Evolutionary conservation across 2,113 vertebrate genomes (phyloP).

Genomic region (Xenopus laevis): DNA sequence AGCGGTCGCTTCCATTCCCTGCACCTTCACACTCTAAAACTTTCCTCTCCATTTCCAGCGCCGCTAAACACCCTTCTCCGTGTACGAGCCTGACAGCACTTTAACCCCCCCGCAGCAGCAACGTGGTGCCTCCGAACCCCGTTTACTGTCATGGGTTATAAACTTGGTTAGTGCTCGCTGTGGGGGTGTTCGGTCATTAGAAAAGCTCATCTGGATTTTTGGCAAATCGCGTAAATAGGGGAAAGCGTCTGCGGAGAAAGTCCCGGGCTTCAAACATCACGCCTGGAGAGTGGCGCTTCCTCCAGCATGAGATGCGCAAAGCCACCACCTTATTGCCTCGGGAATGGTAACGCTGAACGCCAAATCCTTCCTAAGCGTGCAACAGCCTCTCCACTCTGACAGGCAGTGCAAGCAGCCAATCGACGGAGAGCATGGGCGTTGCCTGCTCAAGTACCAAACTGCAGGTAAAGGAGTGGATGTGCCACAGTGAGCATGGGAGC

Average conservation of each 20-base stretch:
- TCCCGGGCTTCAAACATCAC: neutral
- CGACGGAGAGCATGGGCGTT: conserved; percentile 3
- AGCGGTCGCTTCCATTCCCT: neutral
- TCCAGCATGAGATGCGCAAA: neutral
- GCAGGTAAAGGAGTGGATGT: conserved; percentile 15
- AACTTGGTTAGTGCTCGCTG: neutral
- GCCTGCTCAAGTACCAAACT: neutral
- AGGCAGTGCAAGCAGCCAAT: conserved; percentile 33
- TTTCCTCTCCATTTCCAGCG: conserved; percentile 20
- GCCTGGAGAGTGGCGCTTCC: neutral
- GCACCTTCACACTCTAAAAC: conserved; percentile 4
- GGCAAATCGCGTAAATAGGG: too few species aligned
- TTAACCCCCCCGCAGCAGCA: neutral
- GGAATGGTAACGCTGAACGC: neutral
- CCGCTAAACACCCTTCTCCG: neutral
- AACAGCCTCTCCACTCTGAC: neutral
- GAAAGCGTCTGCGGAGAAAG: neutral
- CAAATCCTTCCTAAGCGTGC: conserved; percentile 1
- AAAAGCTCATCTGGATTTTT: too few species aligned
- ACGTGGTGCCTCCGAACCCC: neutral
- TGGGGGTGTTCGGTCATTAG: neutral
- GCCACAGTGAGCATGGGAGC: neutral
- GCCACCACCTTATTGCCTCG: conserved; percentile 12
- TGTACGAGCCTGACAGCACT: neutral
- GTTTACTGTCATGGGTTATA: neutral